Conservation (phyloP, 1,140 invertebrate species). For the Zaprionus davidi region DNA sequence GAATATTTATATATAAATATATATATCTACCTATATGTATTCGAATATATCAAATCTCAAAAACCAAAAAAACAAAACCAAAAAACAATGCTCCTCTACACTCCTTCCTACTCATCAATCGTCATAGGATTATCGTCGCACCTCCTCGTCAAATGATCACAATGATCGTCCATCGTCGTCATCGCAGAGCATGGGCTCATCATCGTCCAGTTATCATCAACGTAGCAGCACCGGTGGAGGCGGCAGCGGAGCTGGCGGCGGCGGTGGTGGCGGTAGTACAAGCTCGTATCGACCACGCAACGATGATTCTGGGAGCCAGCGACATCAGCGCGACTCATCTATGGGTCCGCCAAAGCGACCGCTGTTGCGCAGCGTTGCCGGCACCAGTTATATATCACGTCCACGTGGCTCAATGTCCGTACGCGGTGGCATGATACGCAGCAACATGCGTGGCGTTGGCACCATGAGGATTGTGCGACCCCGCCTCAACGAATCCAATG, state of each 20-base stretch:
- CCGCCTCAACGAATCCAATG: conserved; percentile 67
- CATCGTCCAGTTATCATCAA: conserved; percentile 74
- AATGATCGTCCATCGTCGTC: conserved; percentile 77
- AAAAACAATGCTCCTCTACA: conserved; percentile 76
- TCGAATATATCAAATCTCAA: conserved; percentile 58
- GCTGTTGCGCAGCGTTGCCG: conserved; percentile 71
- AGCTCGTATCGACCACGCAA: conserved; percentile 63
- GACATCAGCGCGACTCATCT: conserved; percentile 73
- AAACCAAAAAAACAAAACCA: conserved; percentile 52
- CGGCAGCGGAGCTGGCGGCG: conserved; percentile 25
- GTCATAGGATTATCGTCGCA: conserved; percentile 83
- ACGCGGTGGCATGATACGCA: conserved; percentile 71
- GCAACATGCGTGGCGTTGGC: conserved; percentile 71
- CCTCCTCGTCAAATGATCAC: conserved; percentile 74
- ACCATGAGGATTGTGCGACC: conserved; percentile 71
- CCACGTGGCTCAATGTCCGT: conserved; percentile 66
- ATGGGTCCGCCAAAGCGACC: conserved; percentile 80
- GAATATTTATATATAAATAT: conserved; percentile 51
- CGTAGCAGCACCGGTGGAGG: conserved; percentile 61
- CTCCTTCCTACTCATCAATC: conserved; percentile 83
- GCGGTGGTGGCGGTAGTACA: conserved; percentile 58
- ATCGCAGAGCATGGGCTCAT: conserved; percentile 71
- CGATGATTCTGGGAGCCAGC: conserved; percentile 61
- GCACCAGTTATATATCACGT: conserved; percentile 73
- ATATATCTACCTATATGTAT: conserved; percentile 66